Evolutionary conservation across 2,797 vertebrate species (phyloP).

Genomic region (Sebastes reedi): DNA sequence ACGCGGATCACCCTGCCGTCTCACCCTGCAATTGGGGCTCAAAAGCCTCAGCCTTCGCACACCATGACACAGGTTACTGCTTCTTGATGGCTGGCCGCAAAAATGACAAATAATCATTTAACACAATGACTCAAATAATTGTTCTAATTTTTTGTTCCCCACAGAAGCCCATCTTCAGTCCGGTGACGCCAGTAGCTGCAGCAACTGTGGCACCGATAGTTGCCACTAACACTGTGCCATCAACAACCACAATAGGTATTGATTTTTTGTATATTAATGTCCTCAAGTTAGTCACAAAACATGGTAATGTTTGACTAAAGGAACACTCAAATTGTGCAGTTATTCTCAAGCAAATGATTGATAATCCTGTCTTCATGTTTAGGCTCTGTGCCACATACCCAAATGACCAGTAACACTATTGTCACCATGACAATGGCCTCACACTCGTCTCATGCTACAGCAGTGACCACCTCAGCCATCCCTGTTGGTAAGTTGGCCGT

Average conservation of each 20-base stretch:
- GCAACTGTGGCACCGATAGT: conserved; percentile 98
- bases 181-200: conserved; percentile 95
- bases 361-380: not conserved
- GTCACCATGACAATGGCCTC: conserved; percentile 98
- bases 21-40: conserved; percentile 90
- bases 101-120: not conserved
- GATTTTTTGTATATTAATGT: not conserved
- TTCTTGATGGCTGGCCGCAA: not conserved
- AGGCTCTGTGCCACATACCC: conserved; percentile 93
- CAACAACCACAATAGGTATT: conserved; percentile 91
- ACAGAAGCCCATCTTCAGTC: conserved; percentile 97
- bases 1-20: conserved; percentile 94
- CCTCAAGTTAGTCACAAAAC: not conserved
- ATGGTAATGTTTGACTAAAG: not conserved
- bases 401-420: conserved; percentile 93
- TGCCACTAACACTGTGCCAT: conserved; percentile 94
- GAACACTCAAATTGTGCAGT: not conserved
- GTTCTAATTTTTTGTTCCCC: not conserved
- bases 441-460: conserved; percentile 96
- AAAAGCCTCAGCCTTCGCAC: conserved; percentile 93
- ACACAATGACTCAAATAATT: not conserved
- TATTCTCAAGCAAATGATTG: not conserved
- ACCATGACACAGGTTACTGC: conserved; percentile 90
- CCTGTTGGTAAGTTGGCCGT: conserved; percentile 90
- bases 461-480: conserved; percentile 96